These are phyloP conservation scores for Misgurnus mizolepis DNA, from an alignment of 2,113 vertebrate genomes.

Conservation along the genomic window DNA sequence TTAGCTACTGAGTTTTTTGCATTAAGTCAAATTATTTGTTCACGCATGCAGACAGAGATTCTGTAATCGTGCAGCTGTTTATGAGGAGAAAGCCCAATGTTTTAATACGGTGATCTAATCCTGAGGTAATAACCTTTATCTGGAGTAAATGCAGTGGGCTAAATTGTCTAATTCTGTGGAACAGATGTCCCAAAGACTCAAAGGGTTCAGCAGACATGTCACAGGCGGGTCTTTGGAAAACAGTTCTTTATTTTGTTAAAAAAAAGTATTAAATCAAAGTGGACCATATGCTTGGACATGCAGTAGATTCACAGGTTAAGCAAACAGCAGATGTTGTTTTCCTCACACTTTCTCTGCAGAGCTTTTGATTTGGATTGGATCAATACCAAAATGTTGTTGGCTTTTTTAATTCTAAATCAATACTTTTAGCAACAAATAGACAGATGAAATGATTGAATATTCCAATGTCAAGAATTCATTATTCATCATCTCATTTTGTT, in stretches of 20 bases:
- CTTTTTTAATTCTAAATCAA: too few species aligned
- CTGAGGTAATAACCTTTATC: slow-evolving; percentile 75
- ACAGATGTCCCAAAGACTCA: slow-evolving; percentile 69
- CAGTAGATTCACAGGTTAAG: slow-evolving; percentile 36
- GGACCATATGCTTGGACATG: slow-evolving; percentile 36
- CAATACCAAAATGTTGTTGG: too few species aligned
- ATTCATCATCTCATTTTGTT: too few species aligned
- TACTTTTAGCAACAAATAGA: too few species aligned
- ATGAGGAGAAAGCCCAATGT: slow-evolving; percentile 60
- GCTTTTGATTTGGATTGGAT: too few species aligned
- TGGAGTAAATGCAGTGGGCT: slow-evolving; percentile 69
- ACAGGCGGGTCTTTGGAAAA: slow-evolving; percentile 37
- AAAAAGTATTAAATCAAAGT: slow-evolving; percentile 35
- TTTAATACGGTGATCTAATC: slow-evolving; percentile 76
- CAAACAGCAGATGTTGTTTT: slow-evolving; percentile 29
- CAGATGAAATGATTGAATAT: too few species aligned
- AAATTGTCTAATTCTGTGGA: slow-evolving; percentile 68
- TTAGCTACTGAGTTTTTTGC: neutral
- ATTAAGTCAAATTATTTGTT: slow-evolving; percentile 6
- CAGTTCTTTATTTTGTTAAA: slow-evolving; percentile 35
- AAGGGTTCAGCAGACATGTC: slow-evolving; percentile 61
- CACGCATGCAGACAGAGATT: neutral
- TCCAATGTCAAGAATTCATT: too few species aligned
- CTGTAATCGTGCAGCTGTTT: slow-evolving; percentile 52
- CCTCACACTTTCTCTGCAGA: neutral